phyloP scores from a whole-genome alignment of 2,113 vertebrate genomes.

The Sebastes fasciatus region DNA sequence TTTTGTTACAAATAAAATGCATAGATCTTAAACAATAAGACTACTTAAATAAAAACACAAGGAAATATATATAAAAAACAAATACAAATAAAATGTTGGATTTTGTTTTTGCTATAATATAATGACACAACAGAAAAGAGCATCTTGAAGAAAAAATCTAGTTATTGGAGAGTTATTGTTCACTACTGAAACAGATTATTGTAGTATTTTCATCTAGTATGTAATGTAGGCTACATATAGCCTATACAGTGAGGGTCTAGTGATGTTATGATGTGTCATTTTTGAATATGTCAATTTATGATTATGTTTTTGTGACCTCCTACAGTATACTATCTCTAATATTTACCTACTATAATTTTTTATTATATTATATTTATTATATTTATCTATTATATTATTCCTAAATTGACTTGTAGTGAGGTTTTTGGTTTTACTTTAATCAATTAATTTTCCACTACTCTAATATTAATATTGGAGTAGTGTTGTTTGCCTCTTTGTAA shows the following conservation, averaged over 20 bases:
- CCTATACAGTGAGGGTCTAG: too few species aligned
- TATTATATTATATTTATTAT: not conserved
- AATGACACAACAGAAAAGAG: not conserved
- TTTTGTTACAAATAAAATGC: not conserved
- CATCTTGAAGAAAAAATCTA: not conserved
- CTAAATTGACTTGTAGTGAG: not conserved
- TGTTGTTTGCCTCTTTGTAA: slow-evolving; percentile 16
- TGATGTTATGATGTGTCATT: too few species aligned
- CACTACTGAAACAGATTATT: not conserved
- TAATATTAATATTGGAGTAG: not conserved
- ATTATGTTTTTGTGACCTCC: not conserved
- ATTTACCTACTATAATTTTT: not conserved
- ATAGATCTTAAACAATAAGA: not conserved
- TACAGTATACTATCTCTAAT: too few species aligned
- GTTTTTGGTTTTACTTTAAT: not conserved
- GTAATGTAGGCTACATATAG: too few species aligned
- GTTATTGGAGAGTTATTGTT: not conserved
- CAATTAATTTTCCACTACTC: not conserved
- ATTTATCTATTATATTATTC: not conserved
- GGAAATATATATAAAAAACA: not conserved
- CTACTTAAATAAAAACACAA: not conserved
- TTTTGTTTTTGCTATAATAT: not conserved
- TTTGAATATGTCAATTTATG: not conserved
- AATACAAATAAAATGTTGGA: not conserved
- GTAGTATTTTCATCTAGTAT: too few species aligned